Base-by-base conservation (phyloP, 2,113 vertebrate genomes). In the Galemys pyrenaicus region DNA sequence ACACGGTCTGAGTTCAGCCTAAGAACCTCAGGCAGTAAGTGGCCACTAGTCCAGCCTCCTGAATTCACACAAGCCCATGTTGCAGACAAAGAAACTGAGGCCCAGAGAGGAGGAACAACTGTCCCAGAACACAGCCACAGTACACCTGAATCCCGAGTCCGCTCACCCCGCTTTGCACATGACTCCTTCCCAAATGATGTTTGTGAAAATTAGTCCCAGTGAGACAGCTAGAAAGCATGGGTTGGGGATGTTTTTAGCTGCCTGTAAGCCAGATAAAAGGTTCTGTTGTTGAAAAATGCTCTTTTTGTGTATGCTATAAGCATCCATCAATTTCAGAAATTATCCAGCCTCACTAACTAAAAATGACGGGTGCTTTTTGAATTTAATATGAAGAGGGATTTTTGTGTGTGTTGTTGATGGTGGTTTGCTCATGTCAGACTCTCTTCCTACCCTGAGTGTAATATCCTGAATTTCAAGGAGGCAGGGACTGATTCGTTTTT, bases 181-280 rank as follows among this genome's bases (percentile, higher is more conserved):
- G 3, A 17, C 35, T 22, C 37, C 60, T 73, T 70, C 75, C 91
- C 71, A 75, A 87, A 87, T 7, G 71, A 90, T 94, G 84, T 93
- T 96, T 91, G 80, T 77, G 94, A 93, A 95, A 87, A 84, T 94
- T 22, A 94, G 92, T 56, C 94, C 88, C 83, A 6, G 74, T 32
- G 80, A 82, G 83, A 75, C 37, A 30, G 86, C 77, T 84, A 71
- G 92, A 71, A 82, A 89, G 51, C 89, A 60, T 58, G 82, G 15
- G 13, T 10, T 24, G 64, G 60, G 19, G 87, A 68, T 90, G 87
- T 87, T 95, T 94, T 80, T 68, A 62, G 96, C 95, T 87, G 79
- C 78, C 94, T 78, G 58, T 5, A 58, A 94, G 79, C 74, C 51
- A 79, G 65, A 83, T 89, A 9, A 90, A 95, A 95, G 84, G 68